Base-by-base conservation (phyloP, 2,113 vertebrate species). In the Petromus typicus region DNA sequence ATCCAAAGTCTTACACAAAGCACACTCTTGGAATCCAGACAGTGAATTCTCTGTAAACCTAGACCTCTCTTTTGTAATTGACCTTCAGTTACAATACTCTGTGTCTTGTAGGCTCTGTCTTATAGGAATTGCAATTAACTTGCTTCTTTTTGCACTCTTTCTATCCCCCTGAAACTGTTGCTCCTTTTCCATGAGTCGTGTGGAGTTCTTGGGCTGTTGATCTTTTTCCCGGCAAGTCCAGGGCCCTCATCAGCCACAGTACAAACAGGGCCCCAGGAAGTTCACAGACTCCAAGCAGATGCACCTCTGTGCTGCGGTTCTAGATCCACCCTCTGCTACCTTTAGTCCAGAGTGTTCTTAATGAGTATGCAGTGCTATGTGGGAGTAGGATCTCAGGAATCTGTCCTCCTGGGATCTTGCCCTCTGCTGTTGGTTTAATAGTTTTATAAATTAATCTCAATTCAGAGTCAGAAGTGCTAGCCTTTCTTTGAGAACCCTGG, bases 71-170 rank as follows among this genome's bases (percentile, higher is more conserved):
- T 95, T 81, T 25, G 4, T 85, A 57, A 34, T 22, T 59, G 73
- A 63, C 89, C 81, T 91, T 82, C 48, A 63, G 0, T 86, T 57
- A 83, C n/a, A 71, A 61, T 27, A 57, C 34, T 71, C 27, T 73
- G 22, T 51, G 48, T 54, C 43, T 45, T 86, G 14, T 61, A 69
- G 76, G 7, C 30, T 48, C 75, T 57, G 83, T n/a, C n/a, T n/a
- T n/a, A n/a, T n/a, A 93, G 45, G 34, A 85, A 69, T 57, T 59
- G 51, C 56, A 92, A 82, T 76, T 76, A 94, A 71, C 45, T 91
- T 69, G 34, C 69, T 86, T 86, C 40, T 86, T 81, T 95, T 64
- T 76, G 23, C 40, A 71, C 57, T 64, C 76, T 73, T 76, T 86
- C 88, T 63, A 3, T 43, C 89, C 79, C 1, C 37, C 16, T 63